Percentiles rank a stretch among this genome's conserved stretches.
Evolutionary conservation across 1,140 invertebrate genomes (phyloP).

Genomic region (Trachymyrmex cornetzi): DNA sequence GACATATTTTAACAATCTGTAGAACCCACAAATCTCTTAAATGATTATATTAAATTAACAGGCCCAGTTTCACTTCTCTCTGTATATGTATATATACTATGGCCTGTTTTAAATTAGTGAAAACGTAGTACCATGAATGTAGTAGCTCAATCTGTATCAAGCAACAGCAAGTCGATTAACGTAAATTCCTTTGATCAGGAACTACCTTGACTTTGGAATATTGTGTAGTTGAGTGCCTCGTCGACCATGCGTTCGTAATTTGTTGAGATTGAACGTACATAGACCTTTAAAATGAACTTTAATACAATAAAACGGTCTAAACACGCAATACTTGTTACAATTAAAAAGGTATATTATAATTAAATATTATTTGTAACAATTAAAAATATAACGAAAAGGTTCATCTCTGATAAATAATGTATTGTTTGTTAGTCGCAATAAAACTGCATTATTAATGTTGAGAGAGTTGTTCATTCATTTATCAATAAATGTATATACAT

Average conservation of each 20-base stretch:
- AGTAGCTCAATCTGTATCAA: slow-evolving; percentile 14
- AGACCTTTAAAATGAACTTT: neutral
- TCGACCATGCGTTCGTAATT: slow-evolving; percentile 40
- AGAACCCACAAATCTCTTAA: neutral
- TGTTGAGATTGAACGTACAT: neutral
- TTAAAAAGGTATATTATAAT: neutral
- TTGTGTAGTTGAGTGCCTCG: neutral
- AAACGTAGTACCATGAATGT: slow-evolving; percentile 12
- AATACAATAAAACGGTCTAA: neutral
- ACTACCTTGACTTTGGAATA: slow-evolving; percentile 3
- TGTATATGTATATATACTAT: neutral
- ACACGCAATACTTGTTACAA: neutral
- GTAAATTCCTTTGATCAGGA: slow-evolving; percentile 45
- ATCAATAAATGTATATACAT: neutral
- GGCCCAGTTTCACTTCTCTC: neutral
- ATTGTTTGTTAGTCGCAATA: neutral
- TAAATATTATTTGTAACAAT: neutral
- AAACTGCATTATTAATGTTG: neutral
- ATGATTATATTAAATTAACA: slow-evolving; percentile 9
- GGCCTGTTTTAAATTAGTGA: neutral
- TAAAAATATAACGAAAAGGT: neutral
- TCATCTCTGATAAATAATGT: neutral
- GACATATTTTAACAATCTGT: neutral
- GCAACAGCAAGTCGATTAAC: slow-evolving; percentile 42
- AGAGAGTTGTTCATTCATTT: neutral